Conservation (phyloP, 2,797 vertebrate genomes). For the Notamacropus eugenii region DNA sequence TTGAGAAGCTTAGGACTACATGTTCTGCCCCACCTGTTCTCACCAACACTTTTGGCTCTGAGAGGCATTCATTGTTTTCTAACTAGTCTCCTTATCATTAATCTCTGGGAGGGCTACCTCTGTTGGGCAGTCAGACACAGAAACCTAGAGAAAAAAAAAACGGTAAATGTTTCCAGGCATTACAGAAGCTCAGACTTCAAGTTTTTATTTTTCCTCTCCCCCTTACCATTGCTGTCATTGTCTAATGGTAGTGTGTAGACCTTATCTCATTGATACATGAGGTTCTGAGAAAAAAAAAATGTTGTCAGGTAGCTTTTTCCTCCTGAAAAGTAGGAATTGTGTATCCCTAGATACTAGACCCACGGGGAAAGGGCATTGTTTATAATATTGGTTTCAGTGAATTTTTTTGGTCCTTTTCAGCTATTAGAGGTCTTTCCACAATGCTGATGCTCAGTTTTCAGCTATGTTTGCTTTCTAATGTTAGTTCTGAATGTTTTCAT, state of each 20-base stretch:
- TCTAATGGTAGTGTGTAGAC: neutral
- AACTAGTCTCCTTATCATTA: neutral
- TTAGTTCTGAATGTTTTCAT: constrained; percentile 79
- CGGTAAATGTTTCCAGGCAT: neutral
- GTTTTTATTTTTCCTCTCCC: neutral
- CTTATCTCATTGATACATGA: neutral
- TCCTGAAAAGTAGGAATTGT: neutral
- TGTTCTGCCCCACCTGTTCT: neutral
- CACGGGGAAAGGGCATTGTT: constrained; percentile 65
- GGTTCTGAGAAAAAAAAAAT: neutral
- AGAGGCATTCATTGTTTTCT: neutral
- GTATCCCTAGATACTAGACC: constrained; percentile 6
- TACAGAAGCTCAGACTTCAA: neutral
- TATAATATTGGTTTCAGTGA: constrained; percentile 59
- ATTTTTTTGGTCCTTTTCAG: constrained; percentile 35
- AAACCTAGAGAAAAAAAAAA: neutral
- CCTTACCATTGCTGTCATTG: neutral
- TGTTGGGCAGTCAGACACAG: neutral
- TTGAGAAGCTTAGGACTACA: neutral
- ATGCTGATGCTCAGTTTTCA: constrained; percentile 74
- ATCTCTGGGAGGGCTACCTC: neutral
- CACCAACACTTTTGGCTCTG: neutral
- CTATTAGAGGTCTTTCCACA: constrained; percentile 68
- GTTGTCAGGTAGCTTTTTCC: neutral
- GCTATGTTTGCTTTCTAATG: constrained; percentile 74